These are phyloP conservation scores for Ceyx erithaca DNA, from an alignment of 2,797 vertebrate genomes.

Conservation along the genomic window DNA sequence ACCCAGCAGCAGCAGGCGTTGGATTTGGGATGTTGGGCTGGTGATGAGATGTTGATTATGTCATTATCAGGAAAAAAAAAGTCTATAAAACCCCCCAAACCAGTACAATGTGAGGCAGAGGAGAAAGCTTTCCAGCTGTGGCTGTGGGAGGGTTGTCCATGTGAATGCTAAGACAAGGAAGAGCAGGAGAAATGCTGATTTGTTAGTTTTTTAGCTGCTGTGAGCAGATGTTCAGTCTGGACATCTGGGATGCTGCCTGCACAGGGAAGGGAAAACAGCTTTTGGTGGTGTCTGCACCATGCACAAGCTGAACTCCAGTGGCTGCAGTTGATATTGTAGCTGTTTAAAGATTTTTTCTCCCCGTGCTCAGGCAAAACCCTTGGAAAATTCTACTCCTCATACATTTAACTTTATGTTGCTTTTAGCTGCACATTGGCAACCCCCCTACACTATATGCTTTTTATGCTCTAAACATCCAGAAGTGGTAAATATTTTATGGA, in stretches of 20 bases:
- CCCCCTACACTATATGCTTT: neutral
- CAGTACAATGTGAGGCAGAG: no score
- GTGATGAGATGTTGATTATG: neutral
- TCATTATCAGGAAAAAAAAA: neutral
- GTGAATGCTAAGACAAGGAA: neutral
- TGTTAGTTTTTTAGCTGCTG: neutral
- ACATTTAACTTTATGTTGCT: neutral
- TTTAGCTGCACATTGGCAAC: neutral
- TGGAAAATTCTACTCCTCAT: neutral
- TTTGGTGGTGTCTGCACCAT: neutral
- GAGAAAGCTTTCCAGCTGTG: neutral
- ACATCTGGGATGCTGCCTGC: neutral
- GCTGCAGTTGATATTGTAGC: neutral
- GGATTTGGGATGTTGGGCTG: neutral
- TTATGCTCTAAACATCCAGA: neutral
- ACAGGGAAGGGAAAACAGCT: neutral
- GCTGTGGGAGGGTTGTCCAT: neutral
- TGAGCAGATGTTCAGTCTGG: neutral
- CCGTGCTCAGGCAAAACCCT: accelerated
- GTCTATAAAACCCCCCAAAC: neutral
- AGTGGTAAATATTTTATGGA: neutral
- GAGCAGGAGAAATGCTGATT: neutral
- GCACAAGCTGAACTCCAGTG: neutral
- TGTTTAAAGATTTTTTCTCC: neutral
- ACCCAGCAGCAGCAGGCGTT: accelerated